Evolutionary conservation across 1,140 invertebrate genomes (phyloP), one percentile per base, ranked within the genome.

Genomic region (Drosophila subobscura): DNA sequence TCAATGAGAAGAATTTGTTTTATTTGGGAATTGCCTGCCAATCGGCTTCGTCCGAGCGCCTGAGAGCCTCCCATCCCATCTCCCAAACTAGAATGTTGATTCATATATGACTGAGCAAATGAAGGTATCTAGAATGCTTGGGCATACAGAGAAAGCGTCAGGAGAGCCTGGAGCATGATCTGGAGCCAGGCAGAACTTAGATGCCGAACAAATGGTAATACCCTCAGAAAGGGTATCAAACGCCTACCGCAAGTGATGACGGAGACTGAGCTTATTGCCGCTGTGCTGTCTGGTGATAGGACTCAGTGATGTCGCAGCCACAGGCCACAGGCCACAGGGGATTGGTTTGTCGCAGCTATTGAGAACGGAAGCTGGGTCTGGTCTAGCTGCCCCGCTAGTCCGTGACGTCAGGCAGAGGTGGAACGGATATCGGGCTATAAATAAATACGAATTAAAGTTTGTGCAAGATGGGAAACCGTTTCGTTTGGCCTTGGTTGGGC

Each of bases 401-500:
- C 4, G 10, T 37, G 33, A 37, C 33, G 33, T 20, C 14, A 12
- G 23, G 44, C n/a, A 33, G 37, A 25, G 50, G 8, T 29, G 23
- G 49, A 79, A 72, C 66, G 84, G 60, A 78, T 74, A 57, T 61
- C 54, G 65, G 68, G 73, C 78, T 81, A 74, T 77, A 88, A 77
- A 86, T 85, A 85, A 81, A 81, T 76, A 52, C 58, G 45, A 71
- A 88, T 85, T 85, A 77, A 77, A 81, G 73, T 85, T 86, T 77
- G 81, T 70, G 64, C 77, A 75, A 81, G 77, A 85, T 81, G 77
- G 77, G 70, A 53, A 81, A 88, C 77, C 74, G 67, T 88, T 85
- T 88, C 68, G 88, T 86, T 85, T 77, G 33, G 29, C 3, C 14
- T 10, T 16, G 50, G 50, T 27, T 7, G 22, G 61, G 29, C 33